phyloP scores from a whole-genome alignment of 2,888 invertebrate species.

The Sylvicola fuscatus region DNA sequence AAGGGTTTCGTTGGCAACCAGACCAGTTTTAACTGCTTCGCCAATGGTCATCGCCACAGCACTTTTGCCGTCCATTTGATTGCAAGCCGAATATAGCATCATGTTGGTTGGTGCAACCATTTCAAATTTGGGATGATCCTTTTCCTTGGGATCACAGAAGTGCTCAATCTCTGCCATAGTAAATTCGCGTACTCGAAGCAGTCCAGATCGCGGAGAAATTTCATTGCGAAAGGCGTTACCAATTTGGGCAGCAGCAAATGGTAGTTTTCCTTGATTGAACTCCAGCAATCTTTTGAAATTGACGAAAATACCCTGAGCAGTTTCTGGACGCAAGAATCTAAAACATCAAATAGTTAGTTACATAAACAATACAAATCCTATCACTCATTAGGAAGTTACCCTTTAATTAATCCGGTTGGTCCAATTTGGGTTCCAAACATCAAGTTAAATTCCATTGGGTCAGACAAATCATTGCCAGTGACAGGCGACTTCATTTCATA shows the following conservation, averaged over 20 bases:
- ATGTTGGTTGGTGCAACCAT: constrained; percentile 52
- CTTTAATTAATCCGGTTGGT: constrained; percentile 85
- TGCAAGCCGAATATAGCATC: constrained; percentile 81
- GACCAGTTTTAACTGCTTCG: constrained; percentile 57
- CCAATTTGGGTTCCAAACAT: constrained; percentile 99
- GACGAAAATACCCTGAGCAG: constrained; percentile 98
- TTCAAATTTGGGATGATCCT: constrained; percentile 78
- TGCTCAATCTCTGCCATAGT: constrained; percentile 99
- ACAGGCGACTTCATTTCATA: constrained; percentile 89
- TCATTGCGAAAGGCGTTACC: constrained; percentile 98
- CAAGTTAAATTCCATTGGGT: constrained; percentile 95
- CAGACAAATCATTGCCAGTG: constrained; percentile 84
- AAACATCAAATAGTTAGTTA: constrained; percentile 9
- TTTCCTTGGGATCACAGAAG: constrained; percentile 83
- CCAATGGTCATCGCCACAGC: constrained; percentile 61
- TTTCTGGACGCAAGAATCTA: constrained; percentile 87
- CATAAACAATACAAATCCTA: background rate
- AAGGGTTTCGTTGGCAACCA: constrained; percentile 91
- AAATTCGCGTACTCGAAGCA: constrained; percentile 91
- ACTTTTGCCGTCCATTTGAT: constrained; percentile 93
- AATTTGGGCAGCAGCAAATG: constrained; percentile 98
- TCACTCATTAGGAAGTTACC: constrained; percentile 24
- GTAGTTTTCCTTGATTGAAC: constrained; percentile 89
- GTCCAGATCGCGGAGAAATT: constrained; percentile 92
- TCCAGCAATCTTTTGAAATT: constrained; percentile 95